These are phyloP conservation scores for Nasonia giraulti DNA, from an alignment of 1,140 invertebrate species.

Conservation along the genomic window DNA sequence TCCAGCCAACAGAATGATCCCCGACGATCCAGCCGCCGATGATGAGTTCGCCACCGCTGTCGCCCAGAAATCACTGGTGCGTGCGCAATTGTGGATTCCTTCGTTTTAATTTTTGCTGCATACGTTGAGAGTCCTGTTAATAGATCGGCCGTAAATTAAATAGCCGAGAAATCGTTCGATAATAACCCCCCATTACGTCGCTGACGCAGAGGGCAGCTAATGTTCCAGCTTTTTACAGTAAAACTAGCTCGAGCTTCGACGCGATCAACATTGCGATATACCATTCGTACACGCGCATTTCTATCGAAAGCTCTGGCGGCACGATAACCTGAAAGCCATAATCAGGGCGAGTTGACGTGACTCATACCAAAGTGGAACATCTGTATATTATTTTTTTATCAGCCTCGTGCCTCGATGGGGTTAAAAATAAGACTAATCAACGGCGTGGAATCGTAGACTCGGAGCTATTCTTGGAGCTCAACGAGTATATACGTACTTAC, in stretches of 20 bases:
- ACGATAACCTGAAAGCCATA: no score
- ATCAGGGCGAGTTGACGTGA: background rate
- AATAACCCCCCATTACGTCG: no score
- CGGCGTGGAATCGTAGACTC: background rate
- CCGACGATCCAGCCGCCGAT: slow-evolving; percentile 62
- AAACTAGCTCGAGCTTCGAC: no score
- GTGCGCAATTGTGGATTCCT: background rate
- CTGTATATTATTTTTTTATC: slow-evolving; percentile 9
- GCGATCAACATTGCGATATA: no score
- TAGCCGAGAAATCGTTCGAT: no score
- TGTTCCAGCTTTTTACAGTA: no score
- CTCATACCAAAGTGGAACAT: slow-evolving; percentile 14
- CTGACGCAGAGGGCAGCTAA: no score
- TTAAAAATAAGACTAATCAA: slow-evolving; percentile 45
- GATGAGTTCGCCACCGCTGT: slow-evolving; percentile 63
- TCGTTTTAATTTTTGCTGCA: background rate
- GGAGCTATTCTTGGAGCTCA: slow-evolving; percentile 11
- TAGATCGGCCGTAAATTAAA: no score
- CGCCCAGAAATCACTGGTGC: slow-evolving; percentile 63
- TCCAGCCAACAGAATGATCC: slow-evolving; percentile 60
- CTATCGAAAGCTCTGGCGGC: no score
- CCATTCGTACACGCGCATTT: no score
- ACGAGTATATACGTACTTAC: no score
- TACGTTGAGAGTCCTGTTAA: no score
- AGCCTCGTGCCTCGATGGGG: background rate